Evolutionary conservation across 2,888 invertebrate species (phyloP), one percentile per base, ranked within the genome.

Genomic region (Stomorhina lunata): DNA sequence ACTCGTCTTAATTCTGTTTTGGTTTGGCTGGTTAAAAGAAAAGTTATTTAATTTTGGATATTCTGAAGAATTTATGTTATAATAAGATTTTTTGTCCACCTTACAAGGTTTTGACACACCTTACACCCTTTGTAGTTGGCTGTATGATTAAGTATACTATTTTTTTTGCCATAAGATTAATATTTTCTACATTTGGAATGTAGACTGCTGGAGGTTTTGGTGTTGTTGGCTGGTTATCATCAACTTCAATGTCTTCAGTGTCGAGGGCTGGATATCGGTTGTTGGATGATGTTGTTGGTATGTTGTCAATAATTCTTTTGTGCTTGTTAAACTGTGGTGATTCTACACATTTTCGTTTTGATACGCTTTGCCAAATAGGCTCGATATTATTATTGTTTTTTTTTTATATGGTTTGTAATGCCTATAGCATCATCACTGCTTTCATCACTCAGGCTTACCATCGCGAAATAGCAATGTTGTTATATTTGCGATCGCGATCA

Each of bases 201-300:
- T 25, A 48, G 7, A 48, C 25, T 12, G 48, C 12, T 22, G 48
- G 48, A 3, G 32, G 68, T 29, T 15, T 59, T 72, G 53, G 81
- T 84, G 68, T 76, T 81, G 20, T 29, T 1, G 78, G 65, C 32
- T 81, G 71, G 20, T 75, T 29, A 25, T 71, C 72, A 9, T 34
- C 81, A 34, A 76, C 27, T 29, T 43, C 6, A 75, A 72, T 9
- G 4, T 48, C 25, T 20, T 48, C 48, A 25, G 12, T 25, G 12
- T 10, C 22, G 3, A 48, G 22, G 6, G 22, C 48, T 22, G 22
- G 2, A 10, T 25, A 48, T 48, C 40, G 12, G 40, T 25, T 48
- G 48, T 48, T 48, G 48, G 10, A 25, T 4, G 22, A 12, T 25
- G 48, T 25, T 12, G 37, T 61, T 10, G 20, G 4, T 5, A 25